Conservation (phyloP, 2,113 vertebrate genomes). For the Sigmodon hispidus region DNA sequence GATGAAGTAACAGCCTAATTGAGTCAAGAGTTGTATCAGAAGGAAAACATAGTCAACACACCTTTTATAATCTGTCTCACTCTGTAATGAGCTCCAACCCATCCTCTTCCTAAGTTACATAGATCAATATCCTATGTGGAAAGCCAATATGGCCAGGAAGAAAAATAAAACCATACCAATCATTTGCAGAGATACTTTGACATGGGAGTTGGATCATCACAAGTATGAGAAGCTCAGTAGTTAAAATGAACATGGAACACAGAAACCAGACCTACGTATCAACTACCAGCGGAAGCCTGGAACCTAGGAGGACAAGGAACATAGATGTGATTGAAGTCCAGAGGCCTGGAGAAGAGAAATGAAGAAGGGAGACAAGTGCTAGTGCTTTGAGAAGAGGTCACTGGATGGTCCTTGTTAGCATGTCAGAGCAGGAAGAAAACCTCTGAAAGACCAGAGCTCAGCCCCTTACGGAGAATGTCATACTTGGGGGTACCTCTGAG, state of each 20-base stretch:
- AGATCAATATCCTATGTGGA: no score
- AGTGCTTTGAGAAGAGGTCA: neutral
- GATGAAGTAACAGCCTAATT: neutral
- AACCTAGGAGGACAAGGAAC: neutral
- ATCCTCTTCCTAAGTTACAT: neutral
- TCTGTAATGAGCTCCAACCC: neutral
- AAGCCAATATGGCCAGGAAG: neutral
- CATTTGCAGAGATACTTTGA: neutral
- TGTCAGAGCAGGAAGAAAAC: neutral
- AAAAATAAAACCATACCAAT: neutral
- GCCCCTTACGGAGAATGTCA: neutral
- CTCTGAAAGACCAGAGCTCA: neutral
- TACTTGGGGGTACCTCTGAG: neutral
- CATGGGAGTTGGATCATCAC: neutral
- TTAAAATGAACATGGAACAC: neutral
- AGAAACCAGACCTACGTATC: neutral
- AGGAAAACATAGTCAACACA: neutral
- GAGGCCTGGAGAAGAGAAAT: neutral
- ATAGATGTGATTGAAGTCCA: neutral
- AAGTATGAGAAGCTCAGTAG: neutral
- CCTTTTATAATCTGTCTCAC: rapidly evolving
- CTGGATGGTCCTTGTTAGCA: neutral
- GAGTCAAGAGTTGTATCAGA: neutral
- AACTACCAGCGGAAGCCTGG: neutral
- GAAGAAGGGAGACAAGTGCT: neutral